Evolutionary conservation across 1,140 invertebrate genomes (phyloP), one percentile per base, ranked within the genome.

Genomic region (Plectus sambesii): DNA sequence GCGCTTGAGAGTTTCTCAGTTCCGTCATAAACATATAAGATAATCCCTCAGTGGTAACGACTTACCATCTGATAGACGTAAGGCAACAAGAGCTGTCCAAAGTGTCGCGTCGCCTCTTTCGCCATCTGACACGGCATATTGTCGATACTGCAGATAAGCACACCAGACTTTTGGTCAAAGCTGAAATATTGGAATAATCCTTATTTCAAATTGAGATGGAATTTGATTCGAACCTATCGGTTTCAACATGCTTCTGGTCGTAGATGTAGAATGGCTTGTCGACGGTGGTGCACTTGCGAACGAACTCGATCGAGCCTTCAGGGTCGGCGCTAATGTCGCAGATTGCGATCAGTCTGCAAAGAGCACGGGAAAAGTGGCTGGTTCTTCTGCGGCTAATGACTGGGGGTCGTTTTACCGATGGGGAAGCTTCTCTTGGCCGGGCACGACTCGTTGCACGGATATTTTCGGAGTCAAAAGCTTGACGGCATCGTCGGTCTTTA

Each of bases 121-220:
- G 92, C 90, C 23, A 97, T 73, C 69, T 97, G 92, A 0, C 90
- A 94, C 2, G 92, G 92, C 90, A 97, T 96, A 69, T 97, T 97
- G 71, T 96, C 90, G 50, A 97, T 96, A 2, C 87, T 93, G 68
- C 92, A 97, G 2, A 97, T 88, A 39, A 97, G 71, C 1, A 97
- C 87, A 15, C 92, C 92, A 33, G 30, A 0, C 30, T 12, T 12
- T 33, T 12, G 17, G 30, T 12, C 30, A 17, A 33, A 33, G 12
- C 30, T 33, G 30, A 17, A 33, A 17, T 17, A 33, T 12, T 33
- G 30, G 17, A 12, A 33, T 33, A 33, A 33, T 33, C 30, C 17
- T 33, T 12, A 33, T 17, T 33, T 12, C 12, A 12, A 33, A 33
- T 33, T 17, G 17, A 33, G 30, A 33, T 33, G 30, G 17, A 33